phyloP scores from a whole-genome alignment of 2,888 invertebrate species.

The Rhorus exstirpatorius region DNA sequence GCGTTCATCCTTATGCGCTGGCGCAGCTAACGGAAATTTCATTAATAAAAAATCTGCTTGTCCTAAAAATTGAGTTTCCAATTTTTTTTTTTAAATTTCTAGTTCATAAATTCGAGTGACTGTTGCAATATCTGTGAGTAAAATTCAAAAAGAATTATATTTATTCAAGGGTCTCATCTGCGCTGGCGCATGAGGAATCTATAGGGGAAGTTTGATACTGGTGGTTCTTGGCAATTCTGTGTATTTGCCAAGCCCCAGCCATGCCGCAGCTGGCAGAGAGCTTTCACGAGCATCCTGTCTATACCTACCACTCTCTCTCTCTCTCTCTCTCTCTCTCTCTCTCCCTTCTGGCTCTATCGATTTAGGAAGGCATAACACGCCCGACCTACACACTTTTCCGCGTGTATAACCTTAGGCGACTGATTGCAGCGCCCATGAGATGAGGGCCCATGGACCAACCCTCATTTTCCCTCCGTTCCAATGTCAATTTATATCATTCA shows the following conservation, averaged over 20 bases:
- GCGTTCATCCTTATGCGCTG: no score
- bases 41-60: no score
- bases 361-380: slow-evolving; percentile 76
- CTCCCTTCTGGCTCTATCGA: slow-evolving; percentile 77
- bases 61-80: no score
- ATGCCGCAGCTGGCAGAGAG: slow-evolving; percentile 52
- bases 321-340: slow-evolving; percentile 8
- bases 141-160: slow-evolving; percentile 11
- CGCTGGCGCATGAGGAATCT: slow-evolving; percentile 52
- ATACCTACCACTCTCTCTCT: slow-evolving; percentile 31
- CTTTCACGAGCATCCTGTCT: slow-evolving; percentile 35
- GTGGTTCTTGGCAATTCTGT: slow-evolving; percentile 52
- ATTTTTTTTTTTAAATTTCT: no score
- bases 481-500: neutral
- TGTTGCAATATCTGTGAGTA: neutral
- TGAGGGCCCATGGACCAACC: slow-evolving; percentile 26
- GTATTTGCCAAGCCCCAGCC: slow-evolving; percentile 55
- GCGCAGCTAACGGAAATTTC: no score
- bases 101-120: neutral
- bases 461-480: neutral
- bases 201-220: slow-evolving; percentile 15
- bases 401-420: slow-evolving; percentile 63
- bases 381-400: slow-evolving; percentile 71
- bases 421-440: slow-evolving; percentile 53
- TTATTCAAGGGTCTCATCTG: slow-evolving; percentile 13